Base-by-base conservation (phyloP, 1,140 invertebrate genomes). In the Chironomus striatipennis region DNA sequence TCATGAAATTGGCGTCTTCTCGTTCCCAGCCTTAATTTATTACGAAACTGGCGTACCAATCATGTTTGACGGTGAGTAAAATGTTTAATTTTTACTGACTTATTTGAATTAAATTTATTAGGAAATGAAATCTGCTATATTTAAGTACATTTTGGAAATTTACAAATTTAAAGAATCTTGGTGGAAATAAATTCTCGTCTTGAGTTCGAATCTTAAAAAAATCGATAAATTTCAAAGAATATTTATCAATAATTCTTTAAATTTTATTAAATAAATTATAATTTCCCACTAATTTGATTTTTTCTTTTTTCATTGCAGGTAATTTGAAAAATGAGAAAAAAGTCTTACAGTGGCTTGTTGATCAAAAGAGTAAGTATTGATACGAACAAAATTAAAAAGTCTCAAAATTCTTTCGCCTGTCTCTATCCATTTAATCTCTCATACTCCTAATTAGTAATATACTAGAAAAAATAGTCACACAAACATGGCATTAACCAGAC, bases 321-420 rank as follows among this genome's bases (percentile, higher is more conserved):
- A 92, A 97, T 89, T 90, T 97, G 86, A 93, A 90, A 86, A 93
- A 96, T 82, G 95, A 96, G 89, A 91, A 95, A 84, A 93, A 92
- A 88, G 94, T 97, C 85, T 90, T 97, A 86, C 91, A 93, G 87
- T 96, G 93, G 93, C 90, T 95, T 86, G 87, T 95, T 87, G 90
- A 94, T 87, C 93, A 95, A 87, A 93, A 94, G 90, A 93, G 92
- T 94, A 93, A 94, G 92, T 70, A 20, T 8, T 20, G 65, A 70
- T 70, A 17, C 65, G 65, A 70, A 20, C 65, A 21, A 70, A n/a
- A n/a, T n/a, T n/a, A n/a, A 20, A 18, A 70, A 20, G 7, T 70
- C n/a, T 20, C 65, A 8, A 12, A 57, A 57, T 57, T 34, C 24
- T 34, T 34, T 34, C 24, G 24, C 24, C 24, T 34, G 5, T 34